A percentile compares a stretch with the other conserved stretches of the same genome.
Evolutionary conservation across 2,113 vertebrate species (phyloP).

Genomic region (Centropus unirufus): DNA sequence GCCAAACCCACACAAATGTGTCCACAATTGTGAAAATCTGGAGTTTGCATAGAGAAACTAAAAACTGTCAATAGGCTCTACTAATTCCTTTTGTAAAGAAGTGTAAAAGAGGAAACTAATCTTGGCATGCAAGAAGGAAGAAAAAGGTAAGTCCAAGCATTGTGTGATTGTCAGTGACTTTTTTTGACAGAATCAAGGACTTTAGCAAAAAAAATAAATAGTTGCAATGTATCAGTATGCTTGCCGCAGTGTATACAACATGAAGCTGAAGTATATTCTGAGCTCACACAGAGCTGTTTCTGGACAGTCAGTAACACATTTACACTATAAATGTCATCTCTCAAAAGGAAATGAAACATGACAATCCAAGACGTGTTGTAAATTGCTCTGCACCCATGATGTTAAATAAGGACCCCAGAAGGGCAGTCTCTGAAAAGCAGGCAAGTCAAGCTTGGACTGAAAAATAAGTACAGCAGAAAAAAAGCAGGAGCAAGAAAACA

Average conservation of each 20-base stretch:
- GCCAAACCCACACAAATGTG: background rate
- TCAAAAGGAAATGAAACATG: conserved; percentile 22
- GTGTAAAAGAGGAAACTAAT: background rate
- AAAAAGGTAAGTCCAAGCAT: background rate
- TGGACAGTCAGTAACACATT: background rate
- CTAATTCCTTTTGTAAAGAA: background rate
- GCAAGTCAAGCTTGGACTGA: background rate
- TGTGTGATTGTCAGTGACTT: background rate
- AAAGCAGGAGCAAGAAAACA: background rate
- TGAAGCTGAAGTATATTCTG: background rate
- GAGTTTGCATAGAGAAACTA: background rate
- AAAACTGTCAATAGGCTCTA: background rate
- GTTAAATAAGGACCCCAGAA: background rate
- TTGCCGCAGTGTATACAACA: background rate
- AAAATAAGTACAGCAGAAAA: background rate
- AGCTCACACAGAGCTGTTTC: background rate
- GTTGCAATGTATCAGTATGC: background rate
- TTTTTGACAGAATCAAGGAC: background rate
- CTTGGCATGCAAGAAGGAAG: background rate
- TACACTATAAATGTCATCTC: background rate
- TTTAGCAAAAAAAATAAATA: background rate
- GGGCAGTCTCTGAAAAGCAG: background rate
- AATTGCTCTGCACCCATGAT: background rate
- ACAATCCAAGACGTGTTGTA: background rate
- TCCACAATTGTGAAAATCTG: background rate